A percentile compares a stretch with the other conserved stretches of the same genome.
Evolutionary conservation across 2,113 vertebrate species (phyloP).

Genomic region (Upupa epops): DNA sequence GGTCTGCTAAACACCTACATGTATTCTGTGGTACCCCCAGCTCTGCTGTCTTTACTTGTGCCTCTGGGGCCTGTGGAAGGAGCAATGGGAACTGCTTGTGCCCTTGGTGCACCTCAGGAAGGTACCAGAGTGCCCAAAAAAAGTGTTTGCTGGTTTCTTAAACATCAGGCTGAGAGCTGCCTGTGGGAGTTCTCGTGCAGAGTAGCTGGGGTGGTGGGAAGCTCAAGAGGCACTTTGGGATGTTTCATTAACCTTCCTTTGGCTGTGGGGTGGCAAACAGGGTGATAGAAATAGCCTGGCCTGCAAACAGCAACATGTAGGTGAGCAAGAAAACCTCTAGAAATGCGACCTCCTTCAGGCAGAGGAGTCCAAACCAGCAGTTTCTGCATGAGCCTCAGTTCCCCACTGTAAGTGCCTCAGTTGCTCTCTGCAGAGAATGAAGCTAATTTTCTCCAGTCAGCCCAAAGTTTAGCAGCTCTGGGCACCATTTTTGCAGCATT

Average conservation of each 20-base stretch:
- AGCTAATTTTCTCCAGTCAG: not conserved
- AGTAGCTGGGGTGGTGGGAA: not conserved
- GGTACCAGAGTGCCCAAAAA: not conserved
- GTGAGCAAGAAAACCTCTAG: not conserved
- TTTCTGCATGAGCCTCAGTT: not conserved
- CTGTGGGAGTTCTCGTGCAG: not conserved
- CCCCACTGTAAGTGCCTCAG: not conserved
- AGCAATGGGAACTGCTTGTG: not conserved
- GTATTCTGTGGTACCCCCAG: slow-evolving; percentile 50
- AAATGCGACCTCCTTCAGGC: not conserved
- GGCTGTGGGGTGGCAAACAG: not conserved
- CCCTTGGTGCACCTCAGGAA: not conserved
- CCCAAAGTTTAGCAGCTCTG: not conserved
- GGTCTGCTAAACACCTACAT: slow-evolving; percentile 30
- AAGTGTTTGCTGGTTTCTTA: not conserved
- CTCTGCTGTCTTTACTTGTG: slow-evolving; percentile 23
- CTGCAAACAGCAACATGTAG: not conserved
- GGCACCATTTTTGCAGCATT: not conserved
- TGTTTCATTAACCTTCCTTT: not conserved
- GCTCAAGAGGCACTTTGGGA: not conserved
- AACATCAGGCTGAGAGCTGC: not conserved
- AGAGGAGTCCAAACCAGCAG: not conserved
- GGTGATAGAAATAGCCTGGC: not conserved
- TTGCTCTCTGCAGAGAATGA: not conserved
- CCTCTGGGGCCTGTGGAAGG: not conserved